phyloP scores from a whole-genome alignment of 1,140 invertebrate species.

The Hyles euphorbiae region DNA sequence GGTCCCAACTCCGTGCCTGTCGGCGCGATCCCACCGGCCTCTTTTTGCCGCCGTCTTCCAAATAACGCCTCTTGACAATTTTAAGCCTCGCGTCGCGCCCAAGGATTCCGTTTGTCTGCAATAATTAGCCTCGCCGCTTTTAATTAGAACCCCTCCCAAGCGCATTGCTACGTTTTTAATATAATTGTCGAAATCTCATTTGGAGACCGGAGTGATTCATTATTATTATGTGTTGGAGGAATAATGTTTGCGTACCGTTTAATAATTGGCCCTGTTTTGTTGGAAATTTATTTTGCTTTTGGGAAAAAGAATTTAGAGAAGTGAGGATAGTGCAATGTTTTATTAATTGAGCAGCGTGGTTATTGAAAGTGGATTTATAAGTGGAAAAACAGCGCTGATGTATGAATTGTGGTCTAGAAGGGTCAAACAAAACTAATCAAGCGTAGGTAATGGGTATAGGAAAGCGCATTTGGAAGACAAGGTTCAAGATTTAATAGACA shows the following conservation, averaged over 20 bases:
- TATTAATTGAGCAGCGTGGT: no score
- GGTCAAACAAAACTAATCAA: no score
- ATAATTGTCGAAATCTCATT: not conserved
- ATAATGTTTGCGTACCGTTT: not conserved
- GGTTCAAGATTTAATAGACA: no score
- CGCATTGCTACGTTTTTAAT: not conserved
- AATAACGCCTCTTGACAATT: constrained; percentile 9
- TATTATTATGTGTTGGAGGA: not conserved
- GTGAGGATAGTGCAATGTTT: not conserved
- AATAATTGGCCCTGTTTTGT: not conserved
- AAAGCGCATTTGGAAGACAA: no score
- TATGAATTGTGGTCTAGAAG: no score
- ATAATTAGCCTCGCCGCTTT: constrained; percentile 7
- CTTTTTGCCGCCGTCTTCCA: constrained; percentile 3
- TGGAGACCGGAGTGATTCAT: not conserved
- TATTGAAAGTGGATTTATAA: no score
- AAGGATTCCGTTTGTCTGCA: not conserved
- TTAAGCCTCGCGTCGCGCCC: not conserved
- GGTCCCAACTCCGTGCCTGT: not conserved
- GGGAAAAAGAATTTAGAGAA: not conserved
- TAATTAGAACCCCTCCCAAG: constrained; percentile 1
- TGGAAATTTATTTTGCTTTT: not conserved
- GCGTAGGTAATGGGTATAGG: no score
- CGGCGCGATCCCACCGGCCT: not conserved
- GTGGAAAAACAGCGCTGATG: no score